Evolutionary conservation across 2,797 vertebrate genomes (phyloP), one percentile per base, ranked within the genome.

Genomic region (Anolis apletophallus): DNA sequence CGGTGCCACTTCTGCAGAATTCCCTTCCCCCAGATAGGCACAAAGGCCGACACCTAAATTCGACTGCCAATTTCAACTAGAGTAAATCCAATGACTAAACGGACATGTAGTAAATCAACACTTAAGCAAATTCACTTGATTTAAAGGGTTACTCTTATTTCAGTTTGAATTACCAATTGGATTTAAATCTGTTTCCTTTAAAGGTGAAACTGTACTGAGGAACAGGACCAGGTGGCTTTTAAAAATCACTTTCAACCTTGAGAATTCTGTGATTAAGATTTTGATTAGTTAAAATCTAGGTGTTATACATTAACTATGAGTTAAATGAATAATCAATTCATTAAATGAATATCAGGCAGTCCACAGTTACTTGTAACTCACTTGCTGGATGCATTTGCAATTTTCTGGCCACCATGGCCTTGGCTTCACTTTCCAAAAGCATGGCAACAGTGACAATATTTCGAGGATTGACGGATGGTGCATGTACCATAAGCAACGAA

Each of bases 381-480:
- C 99, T 97, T 92, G 97, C 77, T 2, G 95, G 7, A 0, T 87
- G 95, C 2, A 97, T 96, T 4, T 89, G 92, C 87, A 99, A 77
- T 94, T 98, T 97, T 84, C 94, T 94, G 12, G 98, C 98, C 17
- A 99, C 74, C 7, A 84, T 54, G 2, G 97, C 96, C 92, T 95
- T 98, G 4, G 97, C 97, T 91, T 97, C 90, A 2, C 94, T 96
- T 94, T 98, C 98, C 90, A 98, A 92, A 8, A 97, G 96, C 4
- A 97, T 96, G 0, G 98, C 95, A 80, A 96, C 26, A 0, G 97
- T 96, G 16, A 98, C 91, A 71, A 99, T 96, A 71, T 95, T 97
- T 76, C 26, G 74, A 26, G 95, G 93, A 80, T 95, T 90, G 16
- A 98, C 89, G 6, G 95, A 96, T 1, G 93, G 93, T 0, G 97